Conservation (phyloP, 2,888 invertebrate species). For the Polyommatus icarus region DNA sequence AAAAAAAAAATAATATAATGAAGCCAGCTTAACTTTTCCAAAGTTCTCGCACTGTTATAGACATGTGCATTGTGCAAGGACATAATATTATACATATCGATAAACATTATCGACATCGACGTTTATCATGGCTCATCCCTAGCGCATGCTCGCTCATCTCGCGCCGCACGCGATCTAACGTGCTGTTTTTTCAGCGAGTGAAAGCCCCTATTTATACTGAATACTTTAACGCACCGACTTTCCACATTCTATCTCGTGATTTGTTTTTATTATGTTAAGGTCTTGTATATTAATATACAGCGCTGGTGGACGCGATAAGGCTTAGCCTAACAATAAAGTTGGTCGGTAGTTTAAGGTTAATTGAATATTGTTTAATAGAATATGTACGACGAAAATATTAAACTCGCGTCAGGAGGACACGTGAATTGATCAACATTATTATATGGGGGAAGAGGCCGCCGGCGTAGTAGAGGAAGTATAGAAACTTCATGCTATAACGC, state of each 20-base stretch:
- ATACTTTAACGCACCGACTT: slow-evolving; percentile 70
- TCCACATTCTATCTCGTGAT: slow-evolving; percentile 58
- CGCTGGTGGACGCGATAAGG: background rate
- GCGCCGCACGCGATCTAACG: slow-evolving; percentile 68
- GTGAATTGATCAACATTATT: too few species aligned
- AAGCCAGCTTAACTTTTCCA: too few species aligned
- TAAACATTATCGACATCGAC: background rate
- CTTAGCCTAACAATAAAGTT: background rate
- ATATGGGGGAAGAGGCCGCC: too few species aligned
- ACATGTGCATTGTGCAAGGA: background rate
- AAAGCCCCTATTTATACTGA: slow-evolving; percentile 70
- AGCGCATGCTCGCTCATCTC: slow-evolving; percentile 32
- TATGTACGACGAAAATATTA: too few species aligned
- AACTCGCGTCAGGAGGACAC: too few species aligned
- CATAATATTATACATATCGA: background rate
- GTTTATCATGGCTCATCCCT: slow-evolving; percentile 50
- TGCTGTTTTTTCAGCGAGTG: slow-evolving; percentile 71
- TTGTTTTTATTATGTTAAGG: slow-evolving; percentile 20
- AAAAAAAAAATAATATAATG: too few species aligned
- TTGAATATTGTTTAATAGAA: too few species aligned
- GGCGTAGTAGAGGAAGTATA: too few species aligned
- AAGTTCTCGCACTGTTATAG: too few species aligned
- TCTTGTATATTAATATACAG: background rate
- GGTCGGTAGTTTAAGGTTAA: too few species aligned
- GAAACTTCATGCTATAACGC: too few species aligned